phyloP scores from a whole-genome alignment of 2,113 vertebrate species.

The Esox niger region DNA sequence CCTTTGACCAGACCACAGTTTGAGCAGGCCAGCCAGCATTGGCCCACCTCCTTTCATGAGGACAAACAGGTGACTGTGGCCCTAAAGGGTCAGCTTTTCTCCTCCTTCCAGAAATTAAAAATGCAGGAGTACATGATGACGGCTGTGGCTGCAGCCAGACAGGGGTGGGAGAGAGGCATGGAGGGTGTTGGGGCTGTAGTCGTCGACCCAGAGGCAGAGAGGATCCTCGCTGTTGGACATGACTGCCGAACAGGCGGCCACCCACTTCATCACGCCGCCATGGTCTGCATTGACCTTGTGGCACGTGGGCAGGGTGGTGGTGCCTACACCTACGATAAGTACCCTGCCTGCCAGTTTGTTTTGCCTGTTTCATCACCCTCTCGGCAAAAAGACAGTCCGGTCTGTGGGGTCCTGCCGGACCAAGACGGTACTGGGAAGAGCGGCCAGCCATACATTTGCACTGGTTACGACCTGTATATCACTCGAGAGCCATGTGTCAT shows the following conservation, averaged over 20 bases:
- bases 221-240: conserved; percentile 73
- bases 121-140: conserved; percentile 77
- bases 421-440: background rate
- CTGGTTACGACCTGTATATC: conserved; percentile 82
- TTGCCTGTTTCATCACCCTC: background rate
- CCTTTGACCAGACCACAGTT: conserved; percentile 82
- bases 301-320: conserved; percentile 81
- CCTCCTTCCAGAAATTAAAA: conserved; percentile 50
- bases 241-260: conserved; percentile 65
- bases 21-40: conserved; percentile 74
- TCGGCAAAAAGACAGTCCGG: background rate
- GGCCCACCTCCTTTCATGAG: conserved; percentile 85
- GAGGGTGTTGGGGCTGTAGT: conserved; percentile 74
- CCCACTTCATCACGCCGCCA: conserved; percentile 81
- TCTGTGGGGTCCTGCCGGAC: background rate
- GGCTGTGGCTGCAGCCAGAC: conserved; percentile 70
- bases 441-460: conserved; percentile 80
- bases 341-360: conserved; percentile 61
- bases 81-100: conserved; percentile 72
- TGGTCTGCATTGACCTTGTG: conserved; percentile 86
- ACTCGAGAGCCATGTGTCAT: conserved; percentile 85
- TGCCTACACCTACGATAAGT: conserved; percentile 53
- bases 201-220: conserved; percentile 68
- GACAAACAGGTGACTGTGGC: conserved; percentile 75
- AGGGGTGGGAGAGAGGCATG: conserved; percentile 59